A percentile compares a stretch with the other conserved stretches of the same genome.
Conservation (phyloP, 2,113 vertebrate genomes). For the Hystrix brachyura region DNA sequence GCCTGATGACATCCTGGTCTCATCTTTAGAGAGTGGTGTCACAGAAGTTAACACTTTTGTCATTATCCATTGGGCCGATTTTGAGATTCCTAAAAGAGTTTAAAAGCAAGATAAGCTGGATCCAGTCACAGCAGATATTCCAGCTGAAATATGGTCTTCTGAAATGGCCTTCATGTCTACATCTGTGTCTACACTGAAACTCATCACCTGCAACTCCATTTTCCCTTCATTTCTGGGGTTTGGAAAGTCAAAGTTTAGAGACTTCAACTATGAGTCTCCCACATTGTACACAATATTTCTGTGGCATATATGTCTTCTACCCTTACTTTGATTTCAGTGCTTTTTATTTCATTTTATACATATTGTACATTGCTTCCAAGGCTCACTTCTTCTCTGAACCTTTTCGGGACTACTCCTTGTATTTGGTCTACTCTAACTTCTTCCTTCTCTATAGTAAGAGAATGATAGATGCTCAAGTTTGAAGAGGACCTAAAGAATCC, state of each 20-base stretch:
- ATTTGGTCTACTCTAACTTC: not conserved
- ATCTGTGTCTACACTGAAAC: not conserved
- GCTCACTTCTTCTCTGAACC: not conserved
- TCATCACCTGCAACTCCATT: not conserved
- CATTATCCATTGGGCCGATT: constrained; percentile 64
- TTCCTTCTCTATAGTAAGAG: not conserved
- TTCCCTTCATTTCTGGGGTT: not conserved
- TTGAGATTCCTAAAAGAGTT: constrained; percentile 37
- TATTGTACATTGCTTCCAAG: not conserved
- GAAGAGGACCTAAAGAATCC: not conserved
- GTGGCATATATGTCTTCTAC: not conserved
- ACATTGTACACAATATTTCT: not conserved
- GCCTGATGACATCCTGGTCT: constrained; percentile 26
- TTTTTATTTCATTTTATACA: not conserved
- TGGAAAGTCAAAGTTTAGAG: not conserved
- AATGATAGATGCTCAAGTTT: not conserved
- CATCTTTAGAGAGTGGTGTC: constrained; percentile 46
- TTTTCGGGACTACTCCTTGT: not conserved
- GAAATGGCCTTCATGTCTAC: not conserved
- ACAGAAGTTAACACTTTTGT: constrained; percentile 71
- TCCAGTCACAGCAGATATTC: not conserved
- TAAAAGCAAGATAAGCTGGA: constrained; percentile 40
- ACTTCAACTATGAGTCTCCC: not conserved
- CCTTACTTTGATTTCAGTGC: too few species aligned
- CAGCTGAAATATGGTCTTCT: not conserved